A percentile compares a stretch with the other conserved stretches of the same genome.
Conservation (phyloP, 2,888 invertebrate species). For the Acleris sparsana region DNA sequence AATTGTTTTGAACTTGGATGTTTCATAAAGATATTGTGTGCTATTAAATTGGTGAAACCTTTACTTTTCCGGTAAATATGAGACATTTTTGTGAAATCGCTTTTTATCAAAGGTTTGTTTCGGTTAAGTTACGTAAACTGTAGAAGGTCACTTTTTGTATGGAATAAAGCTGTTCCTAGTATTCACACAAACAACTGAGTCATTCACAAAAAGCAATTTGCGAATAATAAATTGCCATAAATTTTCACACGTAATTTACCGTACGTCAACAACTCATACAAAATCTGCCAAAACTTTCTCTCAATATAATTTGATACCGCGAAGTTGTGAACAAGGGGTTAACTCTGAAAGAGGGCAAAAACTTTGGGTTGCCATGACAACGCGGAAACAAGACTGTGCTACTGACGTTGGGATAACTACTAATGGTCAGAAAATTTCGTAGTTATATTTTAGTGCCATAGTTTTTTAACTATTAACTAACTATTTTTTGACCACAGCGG, state of each 20-base stretch:
- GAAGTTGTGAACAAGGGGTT: conserved; percentile 64
- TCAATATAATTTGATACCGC: conserved; percentile 66
- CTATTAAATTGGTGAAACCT: no score
- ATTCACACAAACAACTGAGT: conserved; percentile 1
- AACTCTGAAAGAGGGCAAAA: conserved; percentile 57
- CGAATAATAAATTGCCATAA: conserved; percentile 35
- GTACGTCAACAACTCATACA: conserved; percentile 49
- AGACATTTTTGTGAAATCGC: no score
- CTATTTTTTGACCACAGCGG: no score
- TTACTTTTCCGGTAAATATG: no score
- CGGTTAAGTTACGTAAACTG: no score
- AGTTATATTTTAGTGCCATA: neutral
- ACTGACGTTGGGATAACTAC: conserved; percentile 41
- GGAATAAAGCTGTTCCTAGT: neutral
- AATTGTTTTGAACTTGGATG: no score
- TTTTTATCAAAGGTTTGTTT: no score
- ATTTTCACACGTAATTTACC: conserved; percentile 42
- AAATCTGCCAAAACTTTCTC: conserved; percentile 58
- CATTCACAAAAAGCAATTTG: conserved; percentile 30
- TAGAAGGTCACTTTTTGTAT: no score
- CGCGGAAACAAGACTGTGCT: conserved; percentile 55
- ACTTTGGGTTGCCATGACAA: conserved; percentile 62
- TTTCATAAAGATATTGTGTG: no score
- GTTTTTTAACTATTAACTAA: neutral
- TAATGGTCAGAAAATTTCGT: conserved; percentile 20